Conservation (phyloP, 2,113 vertebrate genomes). For the Hemibagrus wyckioides region DNA sequence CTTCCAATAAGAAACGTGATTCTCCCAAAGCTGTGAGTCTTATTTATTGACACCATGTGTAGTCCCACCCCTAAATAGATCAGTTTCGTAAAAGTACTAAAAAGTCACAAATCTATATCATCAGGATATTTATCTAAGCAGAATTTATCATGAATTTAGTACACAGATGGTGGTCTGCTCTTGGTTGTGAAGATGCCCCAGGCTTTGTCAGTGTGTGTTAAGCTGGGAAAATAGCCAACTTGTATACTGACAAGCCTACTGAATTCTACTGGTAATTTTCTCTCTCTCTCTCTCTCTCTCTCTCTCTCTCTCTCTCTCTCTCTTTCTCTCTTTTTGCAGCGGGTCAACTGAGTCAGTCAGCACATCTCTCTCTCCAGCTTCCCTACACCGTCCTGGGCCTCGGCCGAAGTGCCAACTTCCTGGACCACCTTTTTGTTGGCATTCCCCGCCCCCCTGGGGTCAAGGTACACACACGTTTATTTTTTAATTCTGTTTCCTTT, state of each 20-base stretch:
- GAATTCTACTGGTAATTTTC: background rate
- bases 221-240: background rate
- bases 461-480: slow-evolving; percentile 69
- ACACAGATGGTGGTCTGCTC: background rate
- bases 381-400: slow-evolving; percentile 94
- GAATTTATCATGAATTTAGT: background rate
- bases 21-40: background rate
- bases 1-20: background rate
- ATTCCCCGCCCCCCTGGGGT: slow-evolving; percentile 86
- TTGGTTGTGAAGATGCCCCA: background rate
- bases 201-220: background rate
- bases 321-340: slow-evolving; percentile 70
- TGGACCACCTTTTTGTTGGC: slow-evolving; percentile 92
- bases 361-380: slow-evolving; percentile 91
- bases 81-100: background rate
- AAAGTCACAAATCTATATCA: background rate
- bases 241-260: background rate
- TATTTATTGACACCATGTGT: background rate
- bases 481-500: background rate
- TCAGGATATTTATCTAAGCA: background rate
- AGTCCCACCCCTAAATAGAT: background rate
- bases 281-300: background rate
- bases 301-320: background rate
- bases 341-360: slow-evolving; percentile 94
- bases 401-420: slow-evolving; percentile 95